Conservation (phyloP, 2,888 invertebrate species). For the Mesorhabditis sp. region DNA sequence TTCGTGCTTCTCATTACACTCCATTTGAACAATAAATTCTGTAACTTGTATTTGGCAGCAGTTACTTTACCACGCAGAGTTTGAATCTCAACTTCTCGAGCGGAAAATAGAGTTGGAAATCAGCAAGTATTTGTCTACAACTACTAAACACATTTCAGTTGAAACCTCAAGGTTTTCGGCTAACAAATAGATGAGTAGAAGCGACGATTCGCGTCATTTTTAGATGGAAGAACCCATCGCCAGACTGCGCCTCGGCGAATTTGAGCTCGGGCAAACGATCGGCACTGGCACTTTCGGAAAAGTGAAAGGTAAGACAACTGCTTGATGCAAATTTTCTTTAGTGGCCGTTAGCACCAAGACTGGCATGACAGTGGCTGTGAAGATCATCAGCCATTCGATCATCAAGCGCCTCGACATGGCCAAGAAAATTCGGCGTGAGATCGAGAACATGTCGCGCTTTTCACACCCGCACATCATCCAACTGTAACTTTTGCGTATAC, state of each 20-base stretch:
- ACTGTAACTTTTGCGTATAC: constrained; percentile 66
- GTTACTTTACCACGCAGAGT: too few relatives aligned
- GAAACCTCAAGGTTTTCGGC: too few relatives aligned
- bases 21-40: too few relatives aligned
- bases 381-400: constrained; percentile 93
- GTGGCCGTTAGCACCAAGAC: constrained; percentile 94
- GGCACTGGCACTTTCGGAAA: constrained; percentile 99
- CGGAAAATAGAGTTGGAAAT: too few relatives aligned
- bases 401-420: constrained; percentile 98
- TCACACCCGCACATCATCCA: constrained; percentile 98
- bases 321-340: constrained; percentile 56
- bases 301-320: constrained; percentile 74
- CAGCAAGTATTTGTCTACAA: too few relatives aligned
- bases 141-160: too few relatives aligned
- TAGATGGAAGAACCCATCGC: background rate
- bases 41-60: too few relatives aligned
- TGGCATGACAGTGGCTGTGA: constrained; percentile 95
- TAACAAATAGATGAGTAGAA: too few relatives aligned
- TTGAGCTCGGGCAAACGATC: constrained; percentile 83
- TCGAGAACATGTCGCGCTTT: constrained; percentile 94
- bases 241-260: constrained; percentile 76
- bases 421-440: constrained; percentile 93
- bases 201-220: too few relatives aligned
- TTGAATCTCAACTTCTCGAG: too few relatives aligned
- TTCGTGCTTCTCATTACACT: too few relatives aligned